Percentiles rank a stretch among this genome's conserved stretches.
These are phyloP conservation scores for Himalopsyche tibetana DNA, from an alignment of 2,888 invertebrate species.

Conservation along the genomic window DNA sequence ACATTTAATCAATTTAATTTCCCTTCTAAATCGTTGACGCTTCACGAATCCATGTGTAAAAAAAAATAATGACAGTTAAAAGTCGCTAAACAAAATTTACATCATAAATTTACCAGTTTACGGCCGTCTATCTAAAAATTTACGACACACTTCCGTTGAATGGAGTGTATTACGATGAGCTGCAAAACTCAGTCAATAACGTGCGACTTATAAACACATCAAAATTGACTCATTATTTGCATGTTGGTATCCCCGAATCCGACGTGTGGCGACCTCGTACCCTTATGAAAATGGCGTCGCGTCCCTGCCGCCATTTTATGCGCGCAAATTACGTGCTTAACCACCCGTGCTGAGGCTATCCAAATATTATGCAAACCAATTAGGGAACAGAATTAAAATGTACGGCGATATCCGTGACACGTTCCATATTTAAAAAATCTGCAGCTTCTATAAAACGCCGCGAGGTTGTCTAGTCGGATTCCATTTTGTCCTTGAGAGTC, in stretches of 20 bases:
- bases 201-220: neutral
- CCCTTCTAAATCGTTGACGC: too few relatives aligned
- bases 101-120: neutral
- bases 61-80: neutral
- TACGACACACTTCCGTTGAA: neutral
- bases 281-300: constrained; percentile 33
- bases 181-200: neutral
- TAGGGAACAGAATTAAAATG: constrained; percentile 5
- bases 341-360: constrained; percentile 1
- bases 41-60: neutral
- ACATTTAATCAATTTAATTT: too few relatives aligned
- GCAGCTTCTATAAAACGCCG: neutral
- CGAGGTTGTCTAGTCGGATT: neutral
- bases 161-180: neutral
- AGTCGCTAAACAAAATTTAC: neutral
- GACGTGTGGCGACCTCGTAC: constrained; percentile 21
- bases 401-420: neutral
- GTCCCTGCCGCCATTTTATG: neutral
- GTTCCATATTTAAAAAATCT: neutral
- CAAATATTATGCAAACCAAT: constrained; percentile 32
- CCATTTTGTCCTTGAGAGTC: constrained; percentile 1
- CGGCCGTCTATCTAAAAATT: neutral
- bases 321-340: constrained; percentile 39
- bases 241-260: neutral
- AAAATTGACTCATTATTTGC: neutral